A percentile compares a stretch with the other conserved stretches of the same genome.
Evolutionary conservation across 30 jellyfish, hydroid and myxozoan genomes (phyloP).

Genomic region (Aurelia coerulea): DNA sequence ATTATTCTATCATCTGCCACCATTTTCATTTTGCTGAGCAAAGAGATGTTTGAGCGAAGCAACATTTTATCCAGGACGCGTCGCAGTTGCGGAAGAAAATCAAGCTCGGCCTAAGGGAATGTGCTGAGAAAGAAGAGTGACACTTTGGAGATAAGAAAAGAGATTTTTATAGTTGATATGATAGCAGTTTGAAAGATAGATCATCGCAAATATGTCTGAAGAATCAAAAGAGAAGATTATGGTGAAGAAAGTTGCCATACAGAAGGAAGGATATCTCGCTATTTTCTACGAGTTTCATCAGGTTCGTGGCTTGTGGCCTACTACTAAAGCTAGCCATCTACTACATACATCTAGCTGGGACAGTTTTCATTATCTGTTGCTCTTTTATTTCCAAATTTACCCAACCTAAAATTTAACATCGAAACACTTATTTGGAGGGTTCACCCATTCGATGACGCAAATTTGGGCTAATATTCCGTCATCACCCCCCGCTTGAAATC

Average conservation of each 20-base stretch:
- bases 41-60: no score
- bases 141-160: background rate
- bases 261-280: constrained; percentile 87
- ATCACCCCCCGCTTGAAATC: no score
- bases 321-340: no score
- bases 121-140: background rate
- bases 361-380: no score
- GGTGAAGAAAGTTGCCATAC: constrained; percentile 88
- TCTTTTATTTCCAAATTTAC: no score
- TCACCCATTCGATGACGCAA: background rate
- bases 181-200: background rate
- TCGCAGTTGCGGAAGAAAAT: constrained; percentile 28
- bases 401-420: no score
- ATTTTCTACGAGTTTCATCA: constrained; percentile 79
- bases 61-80: no score
- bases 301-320: constrained; percentile 52
- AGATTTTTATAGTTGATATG: background rate
- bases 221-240: constrained; percentile 16
- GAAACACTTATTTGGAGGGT: background rate
- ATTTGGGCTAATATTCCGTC: no score
- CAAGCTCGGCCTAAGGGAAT: background rate
- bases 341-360: no score
- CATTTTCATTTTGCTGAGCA: no score
- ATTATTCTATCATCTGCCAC: no score
- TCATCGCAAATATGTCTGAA: constrained; percentile 19